Percentiles rank a stretch among this genome's conserved stretches.
Conservation (phyloP, 2,797 vertebrate genomes). For the Lates japonicus region DNA sequence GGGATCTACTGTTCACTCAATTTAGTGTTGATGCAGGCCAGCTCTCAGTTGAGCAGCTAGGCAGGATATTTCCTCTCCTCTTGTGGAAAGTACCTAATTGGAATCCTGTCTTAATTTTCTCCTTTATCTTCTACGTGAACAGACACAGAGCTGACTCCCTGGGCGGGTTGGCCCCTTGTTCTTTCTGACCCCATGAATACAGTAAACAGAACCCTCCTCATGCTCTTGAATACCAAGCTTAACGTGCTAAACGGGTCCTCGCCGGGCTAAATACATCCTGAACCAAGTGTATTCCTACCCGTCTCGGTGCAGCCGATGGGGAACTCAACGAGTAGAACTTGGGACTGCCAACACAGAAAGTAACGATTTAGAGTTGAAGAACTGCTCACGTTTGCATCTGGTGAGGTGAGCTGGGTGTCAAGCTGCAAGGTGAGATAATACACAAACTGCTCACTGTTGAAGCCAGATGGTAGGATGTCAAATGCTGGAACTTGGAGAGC, state of each 20-base stretch:
- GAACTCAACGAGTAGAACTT: slow-evolving; percentile 99
- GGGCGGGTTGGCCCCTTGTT: slow-evolving; percentile 95
- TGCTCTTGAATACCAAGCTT: slow-evolving; percentile 91
- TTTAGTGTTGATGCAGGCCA: slow-evolving; percentile 98
- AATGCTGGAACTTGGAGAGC: slow-evolving; percentile 97
- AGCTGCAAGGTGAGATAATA: slow-evolving; percentile 98
- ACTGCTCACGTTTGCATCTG: slow-evolving; percentile 94
- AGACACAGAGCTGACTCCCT: slow-evolving; percentile 97
- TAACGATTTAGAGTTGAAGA: slow-evolving; percentile 98
- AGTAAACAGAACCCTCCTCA: slow-evolving; percentile 95
- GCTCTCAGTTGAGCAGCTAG: slow-evolving; percentile 99
- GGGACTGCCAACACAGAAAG: slow-evolving; percentile 96
- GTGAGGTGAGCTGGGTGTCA: slow-evolving; percentile 95
- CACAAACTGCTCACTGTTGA: slow-evolving; percentile 97
- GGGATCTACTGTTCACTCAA: slow-evolving; percentile 83
- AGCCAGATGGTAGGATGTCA: slow-evolving; percentile 97
- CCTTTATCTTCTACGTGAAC: slow-evolving; percentile 97
- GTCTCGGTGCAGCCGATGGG: slow-evolving; percentile 94
- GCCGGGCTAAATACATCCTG: slow-evolving; percentile 96
- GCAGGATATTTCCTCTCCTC: slow-evolving; percentile 95
- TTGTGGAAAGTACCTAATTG: too few relatives aligned
- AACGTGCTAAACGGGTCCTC: slow-evolving; percentile 90
- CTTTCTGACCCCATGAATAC: slow-evolving; percentile 98
- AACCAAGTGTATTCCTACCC: slow-evolving; percentile 97
- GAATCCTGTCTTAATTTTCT: slow-evolving; percentile 98